These are phyloP conservation scores for Genyomyrus donnyi DNA, from an alignment of 2,113 vertebrate genomes.

Conservation along the genomic window DNA sequence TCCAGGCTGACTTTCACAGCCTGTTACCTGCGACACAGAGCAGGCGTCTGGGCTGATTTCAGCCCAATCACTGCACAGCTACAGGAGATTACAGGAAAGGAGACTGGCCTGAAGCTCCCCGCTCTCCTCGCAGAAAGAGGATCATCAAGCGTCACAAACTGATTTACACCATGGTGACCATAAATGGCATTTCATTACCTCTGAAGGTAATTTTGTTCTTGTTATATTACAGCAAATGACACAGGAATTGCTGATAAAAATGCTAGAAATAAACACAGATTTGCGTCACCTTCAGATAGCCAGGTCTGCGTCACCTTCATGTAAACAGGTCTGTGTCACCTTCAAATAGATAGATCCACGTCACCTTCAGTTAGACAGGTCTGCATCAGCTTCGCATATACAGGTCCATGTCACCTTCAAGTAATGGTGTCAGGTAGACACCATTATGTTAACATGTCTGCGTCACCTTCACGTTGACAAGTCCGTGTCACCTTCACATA, in stretches of 20 bases:
- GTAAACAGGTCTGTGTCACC: neutral
- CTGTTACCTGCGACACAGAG: neutral
- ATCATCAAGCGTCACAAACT: neutral
- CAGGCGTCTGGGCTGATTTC: neutral
- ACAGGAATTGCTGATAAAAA: neutral
- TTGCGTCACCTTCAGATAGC: neutral
- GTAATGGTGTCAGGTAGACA: too few relatives aligned
- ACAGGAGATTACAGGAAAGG: neutral
- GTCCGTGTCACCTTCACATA: neutral
- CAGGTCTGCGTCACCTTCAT: neutral
- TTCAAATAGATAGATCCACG: neutral
- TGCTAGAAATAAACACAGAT: neutral
- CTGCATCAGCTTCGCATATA: too few relatives aligned
- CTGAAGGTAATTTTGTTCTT: neutral
- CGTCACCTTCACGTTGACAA: neutral
- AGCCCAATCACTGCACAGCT: neutral
- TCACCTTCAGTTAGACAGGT: neutral
- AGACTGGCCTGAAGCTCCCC: slow-evolving; percentile 1
- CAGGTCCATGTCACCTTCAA: too few relatives aligned
- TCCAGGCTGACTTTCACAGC: neutral
- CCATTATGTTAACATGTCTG: too few relatives aligned
- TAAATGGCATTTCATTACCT: neutral
- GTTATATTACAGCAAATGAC: neutral
- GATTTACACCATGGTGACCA: neutral
- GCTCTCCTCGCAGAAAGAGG: neutral